Evolutionary conservation across 2,797 vertebrate genomes (phyloP), one percentile per base, ranked within the genome.

Genomic region (Lutjanus campechanus): DNA sequence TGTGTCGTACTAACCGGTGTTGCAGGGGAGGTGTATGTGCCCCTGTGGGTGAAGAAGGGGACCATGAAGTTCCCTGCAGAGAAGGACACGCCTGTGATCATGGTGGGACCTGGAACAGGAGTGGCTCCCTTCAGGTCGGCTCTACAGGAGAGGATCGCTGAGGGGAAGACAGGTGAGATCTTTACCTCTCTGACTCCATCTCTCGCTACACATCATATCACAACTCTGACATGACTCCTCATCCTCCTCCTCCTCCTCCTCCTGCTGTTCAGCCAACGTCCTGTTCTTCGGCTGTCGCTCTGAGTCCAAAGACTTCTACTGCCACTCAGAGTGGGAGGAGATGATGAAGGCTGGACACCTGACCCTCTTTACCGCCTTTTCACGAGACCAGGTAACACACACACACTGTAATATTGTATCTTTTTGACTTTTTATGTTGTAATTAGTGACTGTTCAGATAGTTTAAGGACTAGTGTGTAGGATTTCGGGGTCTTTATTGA

Each of bases 61-160:
- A 87, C 85, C 58, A 64, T 99, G 76, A 95, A 68, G 85, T 98
- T 99, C 82, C 98, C 98, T 0, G 50, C 77, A 29, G 93, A 96
- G 0, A 80, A 76, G 1, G 81, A 91, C 60, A 95, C 85, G 0
- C 96, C 97, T 0, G 93, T 96, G 73, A 92, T 99, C 58, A 96
- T 99, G 98, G 97, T 99, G 16, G 98, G 98, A 61, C 97, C 98
- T 0, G 98, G 98, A 67, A 99, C 98, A 0, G 98, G 98, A 0
- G 97, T 99, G 76, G 98, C 98, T 0, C 97, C 98, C 4, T 99
- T 99, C 93, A 96, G 97, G 86, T 96, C 97, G 0, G 96, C 93
- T 0, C 43, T 99, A 55, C 97, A 99, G 79, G 97, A 99, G 88
- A 95, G 97, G 12, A 93, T 87, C 1, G 94, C 96, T 3, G 94